phyloP scores from a whole-genome alignment of 2,888 invertebrate species.

The Lordiphosa andalusiaca region DNA sequence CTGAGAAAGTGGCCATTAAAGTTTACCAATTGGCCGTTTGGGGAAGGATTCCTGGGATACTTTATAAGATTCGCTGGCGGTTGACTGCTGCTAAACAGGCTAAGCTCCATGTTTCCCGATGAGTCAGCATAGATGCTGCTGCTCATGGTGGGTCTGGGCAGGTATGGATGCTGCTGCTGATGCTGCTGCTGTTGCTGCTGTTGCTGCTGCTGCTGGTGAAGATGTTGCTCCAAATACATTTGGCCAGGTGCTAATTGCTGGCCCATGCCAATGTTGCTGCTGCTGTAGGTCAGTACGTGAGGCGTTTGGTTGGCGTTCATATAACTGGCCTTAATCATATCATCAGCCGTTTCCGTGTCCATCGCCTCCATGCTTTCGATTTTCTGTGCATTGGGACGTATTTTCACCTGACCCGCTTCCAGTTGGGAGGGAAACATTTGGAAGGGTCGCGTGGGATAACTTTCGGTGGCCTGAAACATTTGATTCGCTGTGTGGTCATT shows the following conservation, averaged over 20 bases:
- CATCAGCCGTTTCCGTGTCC: slow-evolving; percentile 39
- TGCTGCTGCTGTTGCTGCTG: slow-evolving; percentile 1
- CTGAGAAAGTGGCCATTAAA: slow-evolving; percentile 77
- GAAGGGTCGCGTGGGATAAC: slow-evolving; percentile 53
- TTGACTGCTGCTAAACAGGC: slow-evolving; percentile 41
- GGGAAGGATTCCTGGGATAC: slow-evolving; percentile 33
- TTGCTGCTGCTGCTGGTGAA: slow-evolving; percentile 19
- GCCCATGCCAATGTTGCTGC: slow-evolving; percentile 42
- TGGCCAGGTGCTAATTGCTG: slow-evolving; percentile 59
- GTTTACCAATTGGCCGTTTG: slow-evolving; percentile 70
- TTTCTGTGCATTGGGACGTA: slow-evolving; percentile 77
- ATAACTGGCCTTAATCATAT: slow-evolving; percentile 47
- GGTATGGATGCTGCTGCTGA: slow-evolving; percentile 41
- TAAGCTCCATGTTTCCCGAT: slow-evolving; percentile 45
- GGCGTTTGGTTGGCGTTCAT: slow-evolving; percentile 27
- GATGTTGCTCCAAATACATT: slow-evolving; percentile 49
- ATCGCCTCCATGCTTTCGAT: slow-evolving; percentile 72
- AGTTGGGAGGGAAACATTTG: slow-evolving; percentile 60
- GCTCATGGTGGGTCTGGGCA: slow-evolving; percentile 51
- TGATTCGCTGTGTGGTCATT: slow-evolving; percentile 76
- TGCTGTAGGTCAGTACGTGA: slow-evolving; percentile 66
- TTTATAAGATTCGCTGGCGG: slow-evolving; percentile 14
- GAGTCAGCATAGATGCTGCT: slow-evolving; percentile 50
- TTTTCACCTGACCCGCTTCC: slow-evolving; percentile 64
- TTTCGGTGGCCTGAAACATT: slow-evolving; percentile 68